A percentile compares a stretch with the other conserved stretches of the same genome.
Evolutionary conservation across 1,140 invertebrate species (phyloP).

Genomic region (Frieseomelitta varia): DNA sequence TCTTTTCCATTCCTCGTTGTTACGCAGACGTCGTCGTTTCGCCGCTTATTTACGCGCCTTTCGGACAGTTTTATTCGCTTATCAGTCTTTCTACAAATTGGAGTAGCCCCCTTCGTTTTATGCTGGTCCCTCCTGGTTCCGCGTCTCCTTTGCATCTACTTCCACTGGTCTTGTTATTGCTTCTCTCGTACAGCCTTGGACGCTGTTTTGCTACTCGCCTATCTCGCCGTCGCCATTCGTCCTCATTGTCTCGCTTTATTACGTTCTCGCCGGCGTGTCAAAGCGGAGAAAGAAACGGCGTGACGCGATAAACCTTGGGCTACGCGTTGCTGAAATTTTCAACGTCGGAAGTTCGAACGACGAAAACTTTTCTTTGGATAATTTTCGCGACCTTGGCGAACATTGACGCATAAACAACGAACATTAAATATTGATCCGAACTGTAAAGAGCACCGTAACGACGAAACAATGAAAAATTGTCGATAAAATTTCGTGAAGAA

Average conservation of each 20-base stretch:
- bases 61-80: conserved; percentile 1
- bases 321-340: too few relatives aligned
- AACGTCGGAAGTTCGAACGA: too few relatives aligned
- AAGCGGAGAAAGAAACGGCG: not conserved
- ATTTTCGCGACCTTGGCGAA: too few relatives aligned
- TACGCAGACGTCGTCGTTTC: not conserved
- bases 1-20: not conserved
- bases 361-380: too few relatives aligned
- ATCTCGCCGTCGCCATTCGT: not conserved
- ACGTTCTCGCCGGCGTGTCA: not conserved
- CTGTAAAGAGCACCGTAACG: too few relatives aligned
- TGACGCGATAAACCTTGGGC: not conserved
- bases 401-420: too few relatives aligned
- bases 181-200: not conserved
- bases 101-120: not conserved
- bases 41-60: conserved; percentile 7
- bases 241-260: not conserved
- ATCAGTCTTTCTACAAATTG: conserved; percentile 11
- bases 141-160: not conserved
- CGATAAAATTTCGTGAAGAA: too few relatives aligned
- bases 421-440: too few relatives aligned
- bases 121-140: not conserved
- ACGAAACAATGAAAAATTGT: too few relatives aligned
- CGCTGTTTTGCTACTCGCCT: not conserved
- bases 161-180: not conserved